A percentile compares a stretch with the other conserved stretches of the same genome.
These are phyloP conservation scores for Fulmarus glacialis DNA, from an alignment of 2,113 vertebrate genomes.

Conservation along the genomic window DNA sequence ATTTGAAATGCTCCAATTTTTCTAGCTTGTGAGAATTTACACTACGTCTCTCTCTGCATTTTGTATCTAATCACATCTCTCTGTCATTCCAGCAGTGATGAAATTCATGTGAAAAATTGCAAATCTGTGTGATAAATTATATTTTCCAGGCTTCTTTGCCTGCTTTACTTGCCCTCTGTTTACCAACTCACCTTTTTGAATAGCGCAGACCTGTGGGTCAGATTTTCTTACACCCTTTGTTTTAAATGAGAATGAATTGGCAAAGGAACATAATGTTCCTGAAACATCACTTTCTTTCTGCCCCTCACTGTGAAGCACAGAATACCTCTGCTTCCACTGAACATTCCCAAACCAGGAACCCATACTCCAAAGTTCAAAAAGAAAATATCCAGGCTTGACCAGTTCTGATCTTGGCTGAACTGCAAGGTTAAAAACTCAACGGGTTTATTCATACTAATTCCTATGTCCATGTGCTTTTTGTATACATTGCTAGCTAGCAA, in stretches of 20 bases:
- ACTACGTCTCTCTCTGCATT: background rate
- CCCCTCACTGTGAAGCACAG: background rate
- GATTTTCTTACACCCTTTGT: background rate
- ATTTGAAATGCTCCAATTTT: constrained; percentile 24
- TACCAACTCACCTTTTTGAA: background rate
- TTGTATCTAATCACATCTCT: constrained; percentile 12
- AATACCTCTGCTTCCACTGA: background rate
- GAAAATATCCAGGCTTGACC: background rate
- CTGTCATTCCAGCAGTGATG: background rate
- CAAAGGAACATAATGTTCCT: background rate
- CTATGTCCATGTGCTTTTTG: background rate
- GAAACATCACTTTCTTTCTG: background rate
- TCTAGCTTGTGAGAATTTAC: constrained; percentile 4
- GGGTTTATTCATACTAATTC: background rate
- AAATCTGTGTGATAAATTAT: background rate
- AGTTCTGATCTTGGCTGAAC: background rate
- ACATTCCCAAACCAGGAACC: background rate
- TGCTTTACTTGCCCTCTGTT: background rate
- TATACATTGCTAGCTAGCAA: background rate
- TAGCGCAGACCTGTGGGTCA: background rate
- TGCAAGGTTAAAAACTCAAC: background rate
- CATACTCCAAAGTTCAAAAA: background rate
- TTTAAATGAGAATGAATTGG: background rate
- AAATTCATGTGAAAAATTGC: background rate
- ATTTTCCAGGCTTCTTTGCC: constrained; percentile 9